phyloP scores from a whole-genome alignment of 2,113 vertebrate genomes.

The Petrocephalus microphthalmus region DNA sequence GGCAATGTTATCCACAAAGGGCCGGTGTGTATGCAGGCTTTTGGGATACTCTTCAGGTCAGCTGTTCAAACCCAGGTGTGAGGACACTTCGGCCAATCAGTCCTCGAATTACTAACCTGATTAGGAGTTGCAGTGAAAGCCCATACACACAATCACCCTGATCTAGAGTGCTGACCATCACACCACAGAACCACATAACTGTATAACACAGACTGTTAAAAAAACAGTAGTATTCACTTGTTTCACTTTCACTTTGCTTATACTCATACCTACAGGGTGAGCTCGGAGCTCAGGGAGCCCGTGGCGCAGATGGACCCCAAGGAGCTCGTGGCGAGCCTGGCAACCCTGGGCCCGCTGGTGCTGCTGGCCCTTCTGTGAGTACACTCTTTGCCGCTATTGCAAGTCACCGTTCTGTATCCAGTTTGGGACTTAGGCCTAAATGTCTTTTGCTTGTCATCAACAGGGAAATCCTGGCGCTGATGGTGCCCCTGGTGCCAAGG shows the following conservation, averaged over 20 bases:
- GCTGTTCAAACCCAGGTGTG: neutral
- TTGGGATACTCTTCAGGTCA: neutral
- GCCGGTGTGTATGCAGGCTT: neutral
- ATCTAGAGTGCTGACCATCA: neutral
- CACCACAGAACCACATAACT: neutral
- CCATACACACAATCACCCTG: neutral
- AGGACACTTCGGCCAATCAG: neutral
- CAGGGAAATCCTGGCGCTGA: slow-evolving; percentile 90
- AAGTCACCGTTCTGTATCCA: neutral
- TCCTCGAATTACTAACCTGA: neutral
- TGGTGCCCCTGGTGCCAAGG: slow-evolving; percentile 84
- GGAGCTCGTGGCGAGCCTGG: slow-evolving; percentile 89
- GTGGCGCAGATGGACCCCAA: slow-evolving; percentile 83
- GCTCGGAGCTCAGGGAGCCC: slow-evolving; percentile 78
- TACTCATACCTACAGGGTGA: slow-evolving; percentile 71
- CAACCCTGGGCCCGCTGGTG: slow-evolving; percentile 84
- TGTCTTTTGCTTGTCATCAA: slow-evolving; percentile 11
- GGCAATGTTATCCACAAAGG: neutral
- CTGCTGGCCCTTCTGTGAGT: slow-evolving; percentile 85
- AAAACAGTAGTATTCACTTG: neutral
- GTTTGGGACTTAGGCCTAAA: neutral
- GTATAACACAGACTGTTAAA: neutral
- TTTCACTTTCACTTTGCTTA: neutral
- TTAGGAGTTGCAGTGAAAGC: neutral
- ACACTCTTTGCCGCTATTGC: neutral